Evolutionary conservation across 2,888 invertebrate species (phyloP), one percentile per base, ranked within the genome.

Genomic region (Fragum whitleyi): DNA sequence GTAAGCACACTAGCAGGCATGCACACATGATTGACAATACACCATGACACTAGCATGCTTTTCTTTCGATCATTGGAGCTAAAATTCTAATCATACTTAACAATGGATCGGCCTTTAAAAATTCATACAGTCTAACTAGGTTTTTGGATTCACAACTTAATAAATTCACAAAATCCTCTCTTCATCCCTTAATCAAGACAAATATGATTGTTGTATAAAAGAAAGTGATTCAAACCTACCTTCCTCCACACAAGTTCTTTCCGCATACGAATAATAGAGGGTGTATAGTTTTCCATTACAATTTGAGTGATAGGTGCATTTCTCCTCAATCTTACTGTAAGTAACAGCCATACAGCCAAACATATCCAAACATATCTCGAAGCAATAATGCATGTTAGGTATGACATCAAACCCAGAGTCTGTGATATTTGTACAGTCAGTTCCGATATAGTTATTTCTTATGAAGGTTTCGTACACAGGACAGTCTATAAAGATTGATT

Each of bases 291-390:
- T 42, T 7, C 42, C 19, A 5, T 21, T 65, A 42, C 65, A 65
- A 5, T 9, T 2, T 2, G 42, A 42, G 23, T 65, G 65, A 42
- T 42, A 65, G 32, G 65, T 65, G 26, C 65, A 65, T 36, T 42
- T 42, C 5, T n/a, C 23, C 11, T 21, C 36, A 0, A 14, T 21
- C 11, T 21, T 2, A 26, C 42, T 65, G 26, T 65, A 65, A 3
- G 39, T 42, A 9, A 65, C 65, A 21, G 65, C 39, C 65, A 32
- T 39, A 39, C 65, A 65, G 21, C 36, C 29, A n/a, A 2, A 0
- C n/a, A 65, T 65, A 26, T 65, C 65, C 42, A 65, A 36, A 42
- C 65, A 65, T 21, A 19, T 42, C 65, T 65, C 65, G 1, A 65
- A n/a, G 21, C 65, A 65, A 36, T 65, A 65, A 26, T 65, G 2